Percentiles rank a stretch among this genome's conserved stretches.
phyloP scores from a whole-genome alignment of 2,888 invertebrate genomes.

The Dendrolimus houi region DNA sequence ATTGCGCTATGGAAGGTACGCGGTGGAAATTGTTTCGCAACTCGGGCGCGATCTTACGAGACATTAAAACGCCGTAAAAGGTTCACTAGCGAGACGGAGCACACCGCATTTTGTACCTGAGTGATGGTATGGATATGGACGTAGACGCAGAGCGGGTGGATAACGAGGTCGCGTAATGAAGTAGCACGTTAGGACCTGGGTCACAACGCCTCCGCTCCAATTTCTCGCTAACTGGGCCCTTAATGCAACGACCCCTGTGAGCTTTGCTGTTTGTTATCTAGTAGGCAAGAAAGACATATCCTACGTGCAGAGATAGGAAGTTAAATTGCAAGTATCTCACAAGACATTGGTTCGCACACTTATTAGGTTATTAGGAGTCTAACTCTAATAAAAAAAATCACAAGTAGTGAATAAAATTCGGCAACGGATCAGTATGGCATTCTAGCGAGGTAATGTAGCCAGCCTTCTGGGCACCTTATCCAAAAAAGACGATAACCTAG shows the following conservation, averaged over 20 bases:
- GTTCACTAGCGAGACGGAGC: neutral
- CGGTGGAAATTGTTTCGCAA: neutral
- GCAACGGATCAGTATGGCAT: too few relatives aligned
- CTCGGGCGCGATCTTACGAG: slow-evolving; percentile 2
- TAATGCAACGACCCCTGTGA: slow-evolving; percentile 43
- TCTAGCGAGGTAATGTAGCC: too few relatives aligned
- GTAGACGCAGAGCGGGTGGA: slow-evolving; percentile 28
- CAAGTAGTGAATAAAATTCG: too few relatives aligned
- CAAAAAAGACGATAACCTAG: too few relatives aligned
- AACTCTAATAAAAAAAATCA: too few relatives aligned
- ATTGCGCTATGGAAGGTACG: slow-evolving; percentile 12
- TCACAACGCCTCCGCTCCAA: slow-evolving; percentile 47
- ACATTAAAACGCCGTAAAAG: slow-evolving; percentile 6
- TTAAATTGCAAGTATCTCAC: too few relatives aligned
- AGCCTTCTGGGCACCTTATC: too few relatives aligned
- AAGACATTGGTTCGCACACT: too few relatives aligned
- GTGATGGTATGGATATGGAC: slow-evolving; percentile 30
- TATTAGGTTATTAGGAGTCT: too few relatives aligned
- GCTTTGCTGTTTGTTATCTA: slow-evolving; percentile 36
- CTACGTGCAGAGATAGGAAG: too few relatives aligned
- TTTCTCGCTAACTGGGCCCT: slow-evolving; percentile 57
- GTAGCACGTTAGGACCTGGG: slow-evolving; percentile 53
- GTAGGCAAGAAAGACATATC: slow-evolving; percentile 8
- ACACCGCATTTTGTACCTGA: slow-evolving; percentile 3
- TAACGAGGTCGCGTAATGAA: slow-evolving; percentile 62